Evolutionary conservation across 2,113 vertebrate genomes (phyloP).

Genomic region (Pontoporia blainvillei): DNA sequence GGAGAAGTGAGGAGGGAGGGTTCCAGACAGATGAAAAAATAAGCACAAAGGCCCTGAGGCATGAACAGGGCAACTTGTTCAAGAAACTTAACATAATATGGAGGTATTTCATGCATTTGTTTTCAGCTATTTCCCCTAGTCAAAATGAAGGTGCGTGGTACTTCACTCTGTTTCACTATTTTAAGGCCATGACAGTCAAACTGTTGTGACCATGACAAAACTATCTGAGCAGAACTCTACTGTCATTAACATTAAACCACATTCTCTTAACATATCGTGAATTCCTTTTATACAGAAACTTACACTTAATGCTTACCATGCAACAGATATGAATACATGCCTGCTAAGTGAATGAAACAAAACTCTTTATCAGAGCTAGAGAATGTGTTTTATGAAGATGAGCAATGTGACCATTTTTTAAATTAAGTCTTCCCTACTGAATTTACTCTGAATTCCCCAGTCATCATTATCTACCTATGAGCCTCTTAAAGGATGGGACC

Average conservation of each 20-base stretch:
- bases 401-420: neutral
- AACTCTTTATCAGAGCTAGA: neutral
- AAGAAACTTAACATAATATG: neutral
- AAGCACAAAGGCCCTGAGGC: neutral
- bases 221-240: neutral
- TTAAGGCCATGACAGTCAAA: neutral
- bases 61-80: neutral
- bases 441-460: neutral
- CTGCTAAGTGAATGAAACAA: neutral
- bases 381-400: neutral
- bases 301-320: neutral
- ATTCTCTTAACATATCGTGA: neutral
- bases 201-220: neutral
- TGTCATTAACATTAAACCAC: neutral
- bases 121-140: neutral
- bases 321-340: neutral
- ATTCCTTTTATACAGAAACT: neutral
- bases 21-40: neutral
- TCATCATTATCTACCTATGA: neutral
- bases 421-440: neutral
- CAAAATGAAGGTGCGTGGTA: neutral
- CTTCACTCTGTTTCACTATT: neutral
- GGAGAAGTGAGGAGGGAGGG: accelerated
- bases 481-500: neutral
- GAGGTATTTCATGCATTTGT: neutral